Conservation (phyloP, 2,113 vertebrate genomes). For the Monarcha castaneiventris region DNA sequence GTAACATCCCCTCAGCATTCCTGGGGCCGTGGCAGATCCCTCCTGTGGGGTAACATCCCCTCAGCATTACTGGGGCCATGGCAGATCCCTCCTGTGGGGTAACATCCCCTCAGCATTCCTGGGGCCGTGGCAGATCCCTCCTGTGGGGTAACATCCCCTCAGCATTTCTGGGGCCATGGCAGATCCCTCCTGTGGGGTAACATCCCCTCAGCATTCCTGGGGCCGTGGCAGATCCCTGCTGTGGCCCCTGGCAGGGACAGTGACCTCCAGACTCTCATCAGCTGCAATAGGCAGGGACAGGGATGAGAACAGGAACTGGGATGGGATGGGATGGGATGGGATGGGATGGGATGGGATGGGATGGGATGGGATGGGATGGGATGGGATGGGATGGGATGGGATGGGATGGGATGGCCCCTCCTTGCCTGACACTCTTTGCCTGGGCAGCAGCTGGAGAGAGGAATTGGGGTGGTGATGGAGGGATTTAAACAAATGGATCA, state of each 20-base stretch:
- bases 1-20: too few species aligned
- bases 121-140: accelerated
- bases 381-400: background rate
- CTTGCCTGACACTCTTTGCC: background rate
- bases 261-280: accelerated
- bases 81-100: accelerated
- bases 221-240: accelerated
- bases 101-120: background rate
- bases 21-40: too few species aligned
- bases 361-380: background rate
- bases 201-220: accelerated
- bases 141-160: background rate
- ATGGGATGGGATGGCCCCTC: background rate
- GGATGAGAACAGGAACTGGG: background rate
- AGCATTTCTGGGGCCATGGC: accelerated
- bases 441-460: background rate
- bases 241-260: background rate
- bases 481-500: background rate
- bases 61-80: accelerated
- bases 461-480: background rate
- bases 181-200: too few species aligned
- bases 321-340: background rate
- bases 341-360: background rate
- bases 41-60: too few species aligned
- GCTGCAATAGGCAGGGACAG: background rate